These are phyloP conservation scores for Notospermus geniculatus DNA, from an alignment of 1,140 invertebrate species.

Conservation along the genomic window DNA sequence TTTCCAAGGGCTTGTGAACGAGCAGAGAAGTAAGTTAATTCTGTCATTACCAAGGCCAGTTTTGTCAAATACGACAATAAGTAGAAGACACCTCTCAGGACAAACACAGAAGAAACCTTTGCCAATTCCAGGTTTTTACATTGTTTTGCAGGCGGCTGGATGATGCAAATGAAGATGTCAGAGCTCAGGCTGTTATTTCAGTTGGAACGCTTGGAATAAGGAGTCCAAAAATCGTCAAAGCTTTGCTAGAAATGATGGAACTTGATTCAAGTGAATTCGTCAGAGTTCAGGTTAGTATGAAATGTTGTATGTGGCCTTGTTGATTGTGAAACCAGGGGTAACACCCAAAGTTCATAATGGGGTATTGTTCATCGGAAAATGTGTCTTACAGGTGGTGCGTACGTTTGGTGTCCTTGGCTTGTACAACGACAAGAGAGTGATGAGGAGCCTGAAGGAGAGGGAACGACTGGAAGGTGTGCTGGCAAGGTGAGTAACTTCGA, in stretches of 20 bases:
- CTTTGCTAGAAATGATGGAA: constrained; percentile 52
- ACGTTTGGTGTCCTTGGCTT: constrained; percentile 39
- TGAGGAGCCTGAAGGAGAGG: constrained; percentile 41
- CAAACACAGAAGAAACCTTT: too few species aligned
- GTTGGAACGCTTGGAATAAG: constrained; percentile 53
- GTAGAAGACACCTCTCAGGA: too few species aligned
- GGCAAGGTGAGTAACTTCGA: constrained; percentile 29
- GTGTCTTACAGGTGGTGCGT: constrained; percentile 36
- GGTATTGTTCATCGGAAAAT: background rate
- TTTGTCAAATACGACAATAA: too few species aligned
- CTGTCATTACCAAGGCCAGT: too few species aligned
- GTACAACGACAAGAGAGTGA: constrained; percentile 36
- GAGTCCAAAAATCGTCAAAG: constrained; percentile 43
- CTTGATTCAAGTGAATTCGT: constrained; percentile 54
- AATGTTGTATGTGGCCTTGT: background rate
- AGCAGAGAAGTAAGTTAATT: constrained; percentile 44
- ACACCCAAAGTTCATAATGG: background rate
- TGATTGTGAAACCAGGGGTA: background rate
- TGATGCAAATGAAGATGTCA: constrained; percentile 41
- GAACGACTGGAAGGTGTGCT: constrained; percentile 42
- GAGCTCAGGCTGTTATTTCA: constrained; percentile 50
- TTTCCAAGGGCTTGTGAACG: constrained; percentile 45
- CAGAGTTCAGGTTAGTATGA: constrained; percentile 43
- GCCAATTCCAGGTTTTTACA: too few species aligned
- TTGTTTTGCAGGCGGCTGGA: constrained; percentile 41